phyloP scores from a whole-genome alignment of 2,113 vertebrate genomes.

The Siniperca knerii region DNA sequence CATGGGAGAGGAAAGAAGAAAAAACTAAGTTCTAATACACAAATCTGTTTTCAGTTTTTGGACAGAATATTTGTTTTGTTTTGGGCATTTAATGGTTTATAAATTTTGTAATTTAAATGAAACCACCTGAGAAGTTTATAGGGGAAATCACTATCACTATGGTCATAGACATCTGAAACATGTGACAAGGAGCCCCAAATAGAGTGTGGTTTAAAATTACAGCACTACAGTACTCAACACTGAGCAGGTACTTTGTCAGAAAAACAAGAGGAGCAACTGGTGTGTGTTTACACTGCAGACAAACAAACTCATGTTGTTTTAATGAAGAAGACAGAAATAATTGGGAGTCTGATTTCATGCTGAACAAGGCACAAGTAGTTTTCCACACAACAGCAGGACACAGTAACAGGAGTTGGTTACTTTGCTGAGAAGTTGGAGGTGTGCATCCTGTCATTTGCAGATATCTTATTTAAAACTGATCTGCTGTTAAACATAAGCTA shows the following conservation, averaged over 20 bases:
- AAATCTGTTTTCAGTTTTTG: neutral
- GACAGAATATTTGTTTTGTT: neutral
- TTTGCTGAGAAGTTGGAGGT: neutral
- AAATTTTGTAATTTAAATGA: too few species aligned
- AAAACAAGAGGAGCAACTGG: neutral
- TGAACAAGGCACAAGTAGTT: neutral
- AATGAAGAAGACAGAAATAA: slow-evolving; percentile 13
- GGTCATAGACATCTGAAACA: neutral
- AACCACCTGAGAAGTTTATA: too few species aligned
- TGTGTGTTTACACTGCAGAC: neutral
- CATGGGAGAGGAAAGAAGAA: neutral
- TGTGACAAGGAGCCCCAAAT: neutral
- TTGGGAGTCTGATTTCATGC: slow-evolving; percentile 16
- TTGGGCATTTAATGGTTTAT: neutral
- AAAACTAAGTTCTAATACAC: neutral
- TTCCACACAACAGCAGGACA: neutral
- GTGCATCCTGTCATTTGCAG: too few species aligned
- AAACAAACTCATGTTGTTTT: slow-evolving; percentile 18
- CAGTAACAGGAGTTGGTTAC: too few species aligned
- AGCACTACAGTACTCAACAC: neutral
- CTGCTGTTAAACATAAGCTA: neutral
- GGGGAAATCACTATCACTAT: too few species aligned
- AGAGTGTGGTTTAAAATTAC: neutral
- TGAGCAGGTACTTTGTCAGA: neutral
- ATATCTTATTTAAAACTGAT: neutral